Evolutionary conservation across 2,888 invertebrate genomes (phyloP).

Genomic region (Tanaodytes sp.): DNA sequence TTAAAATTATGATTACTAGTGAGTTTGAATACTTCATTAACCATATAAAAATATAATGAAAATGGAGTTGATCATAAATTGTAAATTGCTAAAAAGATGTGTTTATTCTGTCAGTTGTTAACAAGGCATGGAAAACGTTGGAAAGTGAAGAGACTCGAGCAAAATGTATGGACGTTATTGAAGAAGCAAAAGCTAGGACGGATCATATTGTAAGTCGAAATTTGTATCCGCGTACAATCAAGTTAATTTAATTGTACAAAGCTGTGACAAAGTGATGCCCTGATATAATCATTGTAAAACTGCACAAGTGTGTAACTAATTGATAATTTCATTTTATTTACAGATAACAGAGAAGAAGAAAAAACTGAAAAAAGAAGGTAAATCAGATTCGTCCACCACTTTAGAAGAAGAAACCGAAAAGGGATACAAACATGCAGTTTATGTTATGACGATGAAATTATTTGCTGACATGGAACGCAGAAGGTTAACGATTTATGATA

Average conservation of each 20-base stretch:
- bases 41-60: too few species aligned
- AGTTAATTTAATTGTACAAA: too few species aligned
- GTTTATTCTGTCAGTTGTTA: too few species aligned
- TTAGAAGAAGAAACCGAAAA: constrained; percentile 91
- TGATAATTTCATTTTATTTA: constrained; percentile 60
- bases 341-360: constrained; percentile 94
- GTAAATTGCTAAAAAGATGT: too few species aligned
- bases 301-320: too few species aligned
- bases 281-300: too few species aligned
- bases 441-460: constrained; percentile 99
- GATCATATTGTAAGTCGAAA: constrained; percentile 87
- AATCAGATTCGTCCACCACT: constrained; percentile 74
- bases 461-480: constrained; percentile 97
- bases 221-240: too few species aligned
- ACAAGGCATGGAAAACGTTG: constrained; percentile 94
- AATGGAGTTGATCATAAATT: too few species aligned
- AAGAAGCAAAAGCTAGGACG: constrained; percentile 95
- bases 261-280: too few species aligned
- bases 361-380: constrained; percentile 93
- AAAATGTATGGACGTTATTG: constrained; percentile 95
- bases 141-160: constrained; percentile 95
- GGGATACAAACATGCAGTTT: constrained; percentile 92
- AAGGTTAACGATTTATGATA: too few species aligned
- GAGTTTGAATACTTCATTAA: too few species aligned
- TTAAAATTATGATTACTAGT: too few species aligned